Percentiles rank a stretch among this genome's conserved stretches.
phyloP scores from a whole-genome alignment of 2,113 vertebrate species.

The Dipodomys merriami region DNA sequence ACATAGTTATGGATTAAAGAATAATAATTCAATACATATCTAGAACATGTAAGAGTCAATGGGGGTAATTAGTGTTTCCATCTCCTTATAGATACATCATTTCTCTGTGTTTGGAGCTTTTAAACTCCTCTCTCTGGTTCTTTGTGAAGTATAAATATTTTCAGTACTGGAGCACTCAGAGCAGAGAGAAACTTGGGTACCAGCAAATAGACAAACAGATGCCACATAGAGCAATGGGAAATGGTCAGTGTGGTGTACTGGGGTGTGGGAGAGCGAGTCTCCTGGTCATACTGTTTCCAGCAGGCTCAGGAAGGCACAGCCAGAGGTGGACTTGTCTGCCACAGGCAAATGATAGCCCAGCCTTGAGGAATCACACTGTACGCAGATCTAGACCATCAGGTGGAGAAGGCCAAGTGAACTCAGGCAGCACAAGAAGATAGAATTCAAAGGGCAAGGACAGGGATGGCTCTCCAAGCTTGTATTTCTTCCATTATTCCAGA shows the following conservation, averaged over 20 bases:
- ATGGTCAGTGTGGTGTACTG: not conserved
- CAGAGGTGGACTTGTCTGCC: not conserved
- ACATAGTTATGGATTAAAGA: not conserved
- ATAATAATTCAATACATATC: not conserved
- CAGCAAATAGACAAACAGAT: not conserved
- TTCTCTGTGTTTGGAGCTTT: not conserved
- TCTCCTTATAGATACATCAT: not conserved
- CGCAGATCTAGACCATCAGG: fast-evolving
- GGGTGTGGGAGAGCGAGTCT: not conserved
- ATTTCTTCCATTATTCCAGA: not conserved
- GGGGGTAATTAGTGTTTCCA: not conserved
- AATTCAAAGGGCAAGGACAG: not conserved
- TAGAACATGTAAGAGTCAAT: not conserved
- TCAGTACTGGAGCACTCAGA: not conserved
- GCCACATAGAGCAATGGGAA: not conserved
- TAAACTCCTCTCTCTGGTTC: not conserved
- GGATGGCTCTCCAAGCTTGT: not conserved
- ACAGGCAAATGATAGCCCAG: fast-evolving
- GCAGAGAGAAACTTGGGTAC: not conserved
- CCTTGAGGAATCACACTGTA: not conserved
- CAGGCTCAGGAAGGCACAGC: not conserved
- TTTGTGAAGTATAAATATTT: not conserved
- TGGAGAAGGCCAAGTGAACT: not conserved
- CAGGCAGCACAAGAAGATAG: not conserved
- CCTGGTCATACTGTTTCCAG: not conserved